phyloP scores from a whole-genome alignment of 2,797 vertebrate species.

The Pseudochaenichthys georgianus region DNA sequence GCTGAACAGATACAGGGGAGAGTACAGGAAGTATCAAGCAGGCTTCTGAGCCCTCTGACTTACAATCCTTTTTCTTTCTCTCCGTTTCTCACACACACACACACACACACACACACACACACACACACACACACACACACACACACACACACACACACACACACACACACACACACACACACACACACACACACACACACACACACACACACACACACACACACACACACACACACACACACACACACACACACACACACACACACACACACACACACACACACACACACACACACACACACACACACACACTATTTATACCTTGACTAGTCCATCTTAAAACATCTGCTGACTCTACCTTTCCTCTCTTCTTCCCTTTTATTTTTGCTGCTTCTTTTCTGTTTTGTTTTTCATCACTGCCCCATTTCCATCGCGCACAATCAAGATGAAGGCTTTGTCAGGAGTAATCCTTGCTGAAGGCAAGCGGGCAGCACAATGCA shows the following conservation, averaged over 20 bases:
- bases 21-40: slow-evolving; percentile 24
- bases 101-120: slow-evolving; percentile 21
- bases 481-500: slow-evolving; percentile 26
- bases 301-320: slow-evolving; percentile 21
- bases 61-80: no score
- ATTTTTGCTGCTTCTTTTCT: slow-evolving; percentile 1
- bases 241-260: no score
- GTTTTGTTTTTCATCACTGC: slow-evolving; percentile 37
- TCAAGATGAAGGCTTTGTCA: slow-evolving; percentile 62
- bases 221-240: no score
- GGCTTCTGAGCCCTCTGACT: slow-evolving; percentile 16
- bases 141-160: no score
- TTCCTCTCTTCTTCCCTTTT: slow-evolving; percentile 8
- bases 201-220: no score
- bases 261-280: no score
- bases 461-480: slow-evolving; percentile 47
- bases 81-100: neutral
- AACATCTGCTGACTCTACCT: slow-evolving; percentile 47
- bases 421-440: slow-evolving; percentile 43
- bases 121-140: no score
- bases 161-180: no score
- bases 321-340: slow-evolving; percentile 37
- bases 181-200: no score
- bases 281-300: no score
- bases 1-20: neutral